These are phyloP conservation scores for Drosophila neutralis DNA, from an alignment of 2,888 invertebrate genomes.

Conservation along the genomic window DNA sequence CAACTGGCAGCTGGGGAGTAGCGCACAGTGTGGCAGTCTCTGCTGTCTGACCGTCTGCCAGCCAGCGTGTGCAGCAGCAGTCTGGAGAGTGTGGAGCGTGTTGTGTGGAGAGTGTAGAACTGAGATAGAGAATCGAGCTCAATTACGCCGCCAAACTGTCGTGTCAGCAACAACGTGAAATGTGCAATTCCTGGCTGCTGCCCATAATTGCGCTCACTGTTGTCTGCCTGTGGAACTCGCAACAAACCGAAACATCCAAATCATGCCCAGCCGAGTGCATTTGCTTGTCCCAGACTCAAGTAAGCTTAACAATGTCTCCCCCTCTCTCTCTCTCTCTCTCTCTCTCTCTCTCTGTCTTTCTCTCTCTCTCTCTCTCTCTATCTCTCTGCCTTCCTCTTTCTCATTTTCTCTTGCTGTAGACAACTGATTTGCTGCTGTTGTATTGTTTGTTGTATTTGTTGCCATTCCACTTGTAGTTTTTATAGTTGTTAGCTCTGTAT, in stretches of 20 bases:
- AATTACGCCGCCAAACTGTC: conserved; percentile 79
- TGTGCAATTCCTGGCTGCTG: conserved; percentile 85
- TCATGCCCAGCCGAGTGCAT: conserved; percentile 93
- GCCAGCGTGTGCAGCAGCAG: conserved; percentile 8
- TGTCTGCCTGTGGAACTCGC: conserved; percentile 85
- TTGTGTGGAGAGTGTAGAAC: conserved; percentile 2
- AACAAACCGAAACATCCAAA: conserved; percentile 86
- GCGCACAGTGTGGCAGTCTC: conserved; percentile 32
- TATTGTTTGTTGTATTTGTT: conserved; percentile 13
- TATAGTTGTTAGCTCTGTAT: conserved; percentile 35
- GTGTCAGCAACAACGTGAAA: conserved; percentile 84
- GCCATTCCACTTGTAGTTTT: conserved; percentile 41
- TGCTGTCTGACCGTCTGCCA: conserved; percentile 17
- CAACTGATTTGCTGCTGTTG: conserved; percentile 26
- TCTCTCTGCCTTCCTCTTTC: neutral
- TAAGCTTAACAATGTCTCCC: conserved; percentile 84
- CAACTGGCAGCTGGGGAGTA: conserved; percentile 49
- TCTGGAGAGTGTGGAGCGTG: neutral
- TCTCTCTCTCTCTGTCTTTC: neutral
- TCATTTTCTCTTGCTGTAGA: neutral
- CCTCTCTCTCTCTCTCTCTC: neutral
- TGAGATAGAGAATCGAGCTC: conserved; percentile 69
- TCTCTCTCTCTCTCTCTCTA: neutral
- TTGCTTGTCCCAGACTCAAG: conserved; percentile 94
- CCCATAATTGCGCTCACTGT: conserved; percentile 85